Conservation (phyloP, 2,113 vertebrate genomes). For the Microcebus murinus region DNA sequence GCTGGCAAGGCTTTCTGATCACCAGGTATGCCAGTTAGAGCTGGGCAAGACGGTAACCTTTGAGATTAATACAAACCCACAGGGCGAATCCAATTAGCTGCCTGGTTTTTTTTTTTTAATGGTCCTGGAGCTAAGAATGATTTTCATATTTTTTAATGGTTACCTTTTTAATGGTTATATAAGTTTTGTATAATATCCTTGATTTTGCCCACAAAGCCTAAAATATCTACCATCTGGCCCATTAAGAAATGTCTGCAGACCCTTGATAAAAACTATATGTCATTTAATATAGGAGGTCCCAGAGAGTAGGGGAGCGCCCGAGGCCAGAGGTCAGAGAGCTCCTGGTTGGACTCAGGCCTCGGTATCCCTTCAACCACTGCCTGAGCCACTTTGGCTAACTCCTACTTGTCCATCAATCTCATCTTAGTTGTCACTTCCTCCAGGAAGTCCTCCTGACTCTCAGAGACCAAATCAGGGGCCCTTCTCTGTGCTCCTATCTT, state of each 20-base stretch:
- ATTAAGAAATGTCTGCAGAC: not conserved
- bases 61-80: not conserved
- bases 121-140: not conserved
- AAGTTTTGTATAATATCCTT: not conserved
- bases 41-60: not conserved
- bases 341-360: not conserved
- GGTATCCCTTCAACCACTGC: no score
- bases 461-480: not conserved
- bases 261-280: not conserved
- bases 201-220: not conserved
- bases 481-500: not conserved
- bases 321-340: not conserved
- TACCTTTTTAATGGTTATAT: not conserved
- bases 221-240: not conserved
- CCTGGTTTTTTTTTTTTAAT: not conserved
- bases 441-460: not conserved
- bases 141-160: not conserved
- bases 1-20: not conserved
- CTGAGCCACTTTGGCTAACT: not conserved
- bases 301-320: not conserved
- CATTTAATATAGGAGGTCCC: not conserved
- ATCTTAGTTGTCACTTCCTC: not conserved
- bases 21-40: not conserved
- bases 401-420: not conserved
- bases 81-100: not conserved